These are phyloP conservation scores for Tapirus indicus DNA, from an alignment of 2,797 vertebrate species.

Conservation along the genomic window DNA sequence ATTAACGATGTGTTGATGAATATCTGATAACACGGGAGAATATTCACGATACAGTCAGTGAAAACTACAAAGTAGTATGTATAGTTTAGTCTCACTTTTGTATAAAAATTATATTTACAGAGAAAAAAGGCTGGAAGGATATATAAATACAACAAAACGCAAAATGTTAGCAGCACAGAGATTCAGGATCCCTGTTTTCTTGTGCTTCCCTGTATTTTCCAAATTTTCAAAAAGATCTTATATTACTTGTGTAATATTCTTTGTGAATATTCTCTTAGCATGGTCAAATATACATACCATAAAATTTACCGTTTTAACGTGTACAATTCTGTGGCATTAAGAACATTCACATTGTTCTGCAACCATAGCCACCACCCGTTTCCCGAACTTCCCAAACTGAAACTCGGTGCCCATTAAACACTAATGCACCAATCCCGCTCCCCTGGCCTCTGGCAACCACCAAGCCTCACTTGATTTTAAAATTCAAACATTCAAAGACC, in stretches of 20 bases:
- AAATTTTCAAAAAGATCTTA: conserved; percentile 17
- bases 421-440: background rate
- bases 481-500: conserved; percentile 65
- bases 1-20: background rate
- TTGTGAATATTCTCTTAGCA: background rate
- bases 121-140: background rate
- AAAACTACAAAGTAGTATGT: background rate
- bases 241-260: background rate
- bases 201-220: background rate
- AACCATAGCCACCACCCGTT: background rate
- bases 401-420: background rate
- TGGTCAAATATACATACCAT: background rate
- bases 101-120: background rate
- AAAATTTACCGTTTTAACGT: background rate
- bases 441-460: background rate
- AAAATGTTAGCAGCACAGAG: background rate
- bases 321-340: background rate
- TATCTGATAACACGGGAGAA: background rate
- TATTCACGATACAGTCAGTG: background rate
- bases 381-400: background rate
- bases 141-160: background rate
- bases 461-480: conserved; percentile 62
- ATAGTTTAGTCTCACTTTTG: background rate
- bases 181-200: background rate
- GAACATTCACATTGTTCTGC: background rate